Evolutionary conservation across 1,140 invertebrate genomes (phyloP).

Genomic region (Procambarus clarkii): DNA sequence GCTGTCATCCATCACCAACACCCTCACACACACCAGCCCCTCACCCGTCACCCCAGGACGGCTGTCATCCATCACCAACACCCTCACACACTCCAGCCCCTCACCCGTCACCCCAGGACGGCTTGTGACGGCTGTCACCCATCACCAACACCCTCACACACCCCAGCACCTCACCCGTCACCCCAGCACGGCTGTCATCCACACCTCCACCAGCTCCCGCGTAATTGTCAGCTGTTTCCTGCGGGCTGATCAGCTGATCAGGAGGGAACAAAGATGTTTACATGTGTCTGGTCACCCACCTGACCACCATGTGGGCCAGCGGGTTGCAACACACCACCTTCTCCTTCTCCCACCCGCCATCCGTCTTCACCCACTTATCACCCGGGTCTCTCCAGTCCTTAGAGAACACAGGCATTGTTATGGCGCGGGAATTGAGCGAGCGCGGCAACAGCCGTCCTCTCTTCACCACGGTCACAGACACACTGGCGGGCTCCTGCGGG

Average conservation of each 20-base stretch:
- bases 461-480: background rate
- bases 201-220: background rate
- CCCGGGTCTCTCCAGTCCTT: conserved; percentile 96
- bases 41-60: too few species aligned
- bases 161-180: too few species aligned
- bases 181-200: background rate
- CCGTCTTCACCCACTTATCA: conserved; percentile 98
- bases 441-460: background rate
- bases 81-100: too few species aligned
- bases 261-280: conserved; percentile 7
- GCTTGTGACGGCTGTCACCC: too few species aligned
- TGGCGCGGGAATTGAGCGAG: background rate
- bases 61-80: too few species aligned
- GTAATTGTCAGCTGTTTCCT: background rate
- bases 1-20: too few species aligned
- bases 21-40: too few species aligned
- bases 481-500: background rate
- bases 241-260: conserved; percentile 2
- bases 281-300: background rate
- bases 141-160: too few species aligned
- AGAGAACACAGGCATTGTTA: conserved; percentile 93
- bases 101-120: too few species aligned
- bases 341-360: conserved; percentile 96
- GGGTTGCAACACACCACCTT: conserved; percentile 77
- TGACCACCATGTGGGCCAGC: conserved; percentile 4